Percentiles rank a stretch among this genome's conserved stretches.
These are phyloP conservation scores for Macrobrachium rosenbergii DNA, from an alignment of 1,140 invertebrate genomes.

Conservation along the genomic window DNA sequence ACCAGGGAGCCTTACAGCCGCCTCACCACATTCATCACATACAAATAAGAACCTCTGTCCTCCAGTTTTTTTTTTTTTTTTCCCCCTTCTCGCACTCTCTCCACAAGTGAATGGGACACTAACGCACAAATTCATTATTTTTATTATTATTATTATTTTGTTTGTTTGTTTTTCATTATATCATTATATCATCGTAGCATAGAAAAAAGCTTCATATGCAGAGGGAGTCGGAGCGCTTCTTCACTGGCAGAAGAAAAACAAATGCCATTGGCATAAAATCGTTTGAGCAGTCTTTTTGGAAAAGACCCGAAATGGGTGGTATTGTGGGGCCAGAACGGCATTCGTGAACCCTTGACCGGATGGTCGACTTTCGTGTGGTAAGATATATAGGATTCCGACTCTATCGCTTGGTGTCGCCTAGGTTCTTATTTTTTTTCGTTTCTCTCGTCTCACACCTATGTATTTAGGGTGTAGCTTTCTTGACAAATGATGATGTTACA, in stretches of 20 bases:
- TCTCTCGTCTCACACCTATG: not conserved
- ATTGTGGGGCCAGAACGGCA: not conserved
- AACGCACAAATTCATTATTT: no score
- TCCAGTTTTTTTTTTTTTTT: no score
- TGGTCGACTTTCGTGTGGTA: not conserved
- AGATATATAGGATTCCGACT: not conserved
- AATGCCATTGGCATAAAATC: not conserved
- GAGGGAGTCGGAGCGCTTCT: not conserved
- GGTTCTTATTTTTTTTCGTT: not conserved
- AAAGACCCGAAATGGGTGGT: not conserved
- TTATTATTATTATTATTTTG: no score
- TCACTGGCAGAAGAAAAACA: not conserved
- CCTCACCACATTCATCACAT: no score
- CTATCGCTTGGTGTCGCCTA: not conserved
- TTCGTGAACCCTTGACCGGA: not conserved
- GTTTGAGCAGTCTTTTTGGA: not conserved
- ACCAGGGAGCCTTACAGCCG: no score
- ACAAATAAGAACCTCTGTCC: no score
- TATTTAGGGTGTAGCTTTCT: constrained; percentile 2
- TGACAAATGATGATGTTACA: constrained; percentile 28
- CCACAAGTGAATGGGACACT: no score
- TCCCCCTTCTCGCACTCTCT: no score
- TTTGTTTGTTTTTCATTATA: no score
- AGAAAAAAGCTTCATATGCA: no score
- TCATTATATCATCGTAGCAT: no score